Base-by-base conservation (phyloP, 2,888 invertebrate genomes). In the Agrilus biguttatus region DNA sequence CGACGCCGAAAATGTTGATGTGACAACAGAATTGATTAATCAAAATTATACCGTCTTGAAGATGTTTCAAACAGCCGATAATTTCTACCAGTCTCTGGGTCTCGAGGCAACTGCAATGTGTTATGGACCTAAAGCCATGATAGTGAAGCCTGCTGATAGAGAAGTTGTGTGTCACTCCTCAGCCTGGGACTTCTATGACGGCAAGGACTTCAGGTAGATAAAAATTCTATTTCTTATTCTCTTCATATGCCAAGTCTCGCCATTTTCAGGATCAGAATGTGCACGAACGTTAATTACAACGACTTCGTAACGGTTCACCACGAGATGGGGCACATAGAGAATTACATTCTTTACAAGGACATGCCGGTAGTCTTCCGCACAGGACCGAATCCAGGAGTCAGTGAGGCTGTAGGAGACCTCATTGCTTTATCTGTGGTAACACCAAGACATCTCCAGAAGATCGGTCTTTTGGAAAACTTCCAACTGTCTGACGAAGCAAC, bases 271-370 rank as follows among this genome's bases (percentile, higher is more conserved):
- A 74, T 80, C 45, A 71, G 73, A 49, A 73, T 78, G 58, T 80
- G 80, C 49, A 75, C 77, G 0, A 60, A 66, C 1, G 62, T 76
- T 8, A 72, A 71, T 0, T 69, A 65, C 49, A 69, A 68, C 8
- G 71, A 78, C 58, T 74, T 80, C 51, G 66, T 73, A 45, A 79
- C 77, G 0, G 75, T 79, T 1, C 82, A 85, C 51, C 84, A 85
- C 53, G 85, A 85, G 62, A 81, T 79, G 59, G 78, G 78, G 0
- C 78, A 79, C 48, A 73, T 80, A 2, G 74, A 79, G 52, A 80
- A 80, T 53, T 77, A 71, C 55, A 67, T 73, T 46, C 73, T 74
- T 45, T 80, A 80, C 52, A 66, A 69, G 35, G 59, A 74, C 46
- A 69, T 73, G 45, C 71, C 74, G 3, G 68, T 72, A 1, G 52